A percentile compares a stretch with the other conserved stretches of the same genome.
phyloP scores from a whole-genome alignment of 2,888 invertebrate species.

The Thereva nobilitata region DNA sequence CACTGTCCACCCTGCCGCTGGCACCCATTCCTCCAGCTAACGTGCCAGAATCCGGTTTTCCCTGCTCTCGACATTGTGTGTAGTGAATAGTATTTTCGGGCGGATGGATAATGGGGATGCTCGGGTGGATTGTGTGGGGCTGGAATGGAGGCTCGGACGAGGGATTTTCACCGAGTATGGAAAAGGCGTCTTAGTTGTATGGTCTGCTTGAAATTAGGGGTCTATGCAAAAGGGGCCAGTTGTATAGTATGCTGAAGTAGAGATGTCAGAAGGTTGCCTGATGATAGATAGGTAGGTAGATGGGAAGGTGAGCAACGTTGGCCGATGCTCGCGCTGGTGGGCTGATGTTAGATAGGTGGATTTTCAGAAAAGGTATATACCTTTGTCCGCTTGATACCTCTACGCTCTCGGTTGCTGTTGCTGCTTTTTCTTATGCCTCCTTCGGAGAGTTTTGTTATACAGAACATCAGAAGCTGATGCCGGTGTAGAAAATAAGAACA shows the following conservation, averaged over 20 bases:
- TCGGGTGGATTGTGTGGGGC: constrained; percentile 14
- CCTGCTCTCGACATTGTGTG: constrained; percentile 29
- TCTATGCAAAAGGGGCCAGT: constrained; percentile 38
- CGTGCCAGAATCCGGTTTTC: constrained; percentile 34
- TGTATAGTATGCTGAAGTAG: constrained; percentile 23
- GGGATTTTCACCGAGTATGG: constrained; percentile 38
- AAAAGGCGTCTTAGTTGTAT: constrained; percentile 40
- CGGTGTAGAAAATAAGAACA: constrained; percentile 17
- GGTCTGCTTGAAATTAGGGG: constrained; percentile 39
- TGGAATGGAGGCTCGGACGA: constrained; percentile 35
- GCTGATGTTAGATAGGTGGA: constrained; percentile 22
- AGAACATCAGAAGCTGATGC: no score
- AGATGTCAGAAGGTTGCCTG: constrained; percentile 32
- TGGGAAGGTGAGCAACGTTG: constrained; percentile 23
- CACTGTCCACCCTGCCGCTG: constrained; percentile 13
- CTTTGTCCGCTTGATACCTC: no score
- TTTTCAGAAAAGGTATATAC: background rate
- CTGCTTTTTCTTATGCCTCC: no score
- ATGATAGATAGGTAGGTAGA: constrained; percentile 37
- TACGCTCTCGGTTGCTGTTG: no score
- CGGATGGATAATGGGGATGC: constrained; percentile 25
- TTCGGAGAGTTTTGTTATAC: no score
- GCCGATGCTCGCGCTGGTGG: constrained; percentile 27
- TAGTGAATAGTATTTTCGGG: constrained; percentile 34
- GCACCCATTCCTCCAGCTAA: constrained; percentile 29